Percentiles rank a stretch among this genome's conserved stretches.
Conservation (phyloP, 2,113 vertebrate genomes). For the Clarias gariepinus region DNA sequence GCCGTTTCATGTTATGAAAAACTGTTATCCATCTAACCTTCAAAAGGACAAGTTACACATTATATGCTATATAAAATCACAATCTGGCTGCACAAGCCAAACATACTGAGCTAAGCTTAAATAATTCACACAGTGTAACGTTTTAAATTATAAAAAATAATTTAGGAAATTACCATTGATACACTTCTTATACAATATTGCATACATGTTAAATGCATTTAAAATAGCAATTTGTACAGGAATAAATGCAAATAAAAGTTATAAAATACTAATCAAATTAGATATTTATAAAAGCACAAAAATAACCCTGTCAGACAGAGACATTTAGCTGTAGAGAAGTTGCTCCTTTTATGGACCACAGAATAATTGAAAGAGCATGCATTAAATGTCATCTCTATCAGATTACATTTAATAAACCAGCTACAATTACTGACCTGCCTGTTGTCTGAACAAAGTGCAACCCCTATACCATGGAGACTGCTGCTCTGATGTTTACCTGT, state of each 20-base stretch:
- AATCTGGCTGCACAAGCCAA: neutral
- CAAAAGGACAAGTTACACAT: neutral
- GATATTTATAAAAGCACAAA: neutral
- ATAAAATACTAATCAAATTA: neutral
- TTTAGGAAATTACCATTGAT: neutral
- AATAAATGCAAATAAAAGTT: neutral
- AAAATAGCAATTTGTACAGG: neutral
- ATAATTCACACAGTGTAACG: neutral
- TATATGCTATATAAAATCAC: neutral
- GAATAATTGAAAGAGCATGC: constrained; percentile 21
- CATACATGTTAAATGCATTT: neutral
- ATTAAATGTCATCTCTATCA: constrained; percentile 37
- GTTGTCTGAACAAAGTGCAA: constrained; percentile 5
- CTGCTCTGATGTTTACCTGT: neutral
- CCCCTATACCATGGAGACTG: constrained; percentile 5
- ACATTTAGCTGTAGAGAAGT: constrained; percentile 30
- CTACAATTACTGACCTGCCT: constrained; percentile 34
- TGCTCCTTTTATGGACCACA: neutral
- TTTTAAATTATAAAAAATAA: neutral
- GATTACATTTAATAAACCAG: constrained; percentile 19
- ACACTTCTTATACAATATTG: neutral
- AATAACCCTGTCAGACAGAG: neutral
- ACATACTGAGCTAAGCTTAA: neutral
- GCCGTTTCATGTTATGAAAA: neutral
- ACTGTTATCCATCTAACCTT: neutral